Evolutionary conservation across 2,113 vertebrate genomes (phyloP).

Genomic region (Cyrtonyx montezumae): DNA sequence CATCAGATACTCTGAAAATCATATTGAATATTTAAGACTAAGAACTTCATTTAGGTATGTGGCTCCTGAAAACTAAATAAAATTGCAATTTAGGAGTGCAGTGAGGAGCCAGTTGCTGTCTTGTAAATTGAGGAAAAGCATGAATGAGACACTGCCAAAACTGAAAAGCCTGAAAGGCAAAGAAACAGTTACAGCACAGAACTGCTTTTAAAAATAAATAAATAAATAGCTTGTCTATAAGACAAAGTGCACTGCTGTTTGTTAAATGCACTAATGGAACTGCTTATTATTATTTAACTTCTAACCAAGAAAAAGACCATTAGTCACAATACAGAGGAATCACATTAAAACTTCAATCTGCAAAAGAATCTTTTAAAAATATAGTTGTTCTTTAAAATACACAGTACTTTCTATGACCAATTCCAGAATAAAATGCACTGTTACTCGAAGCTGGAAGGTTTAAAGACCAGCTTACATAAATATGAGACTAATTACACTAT

Average conservation of each 20-base stretch:
- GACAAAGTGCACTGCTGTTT: not conserved
- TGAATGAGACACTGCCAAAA: not conserved
- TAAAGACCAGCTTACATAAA: not conserved
- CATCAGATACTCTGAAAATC: not conserved
- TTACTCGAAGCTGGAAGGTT: not conserved
- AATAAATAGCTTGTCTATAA: not conserved
- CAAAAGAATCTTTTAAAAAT: not conserved
- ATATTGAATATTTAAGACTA: not conserved
- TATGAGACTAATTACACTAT: not conserved
- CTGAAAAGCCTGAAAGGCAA: not conserved
- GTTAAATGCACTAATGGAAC: constrained; percentile 1
- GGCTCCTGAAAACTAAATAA: not conserved
- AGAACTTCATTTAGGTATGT: not conserved
- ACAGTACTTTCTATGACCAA: not conserved
- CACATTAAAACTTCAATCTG: not conserved
- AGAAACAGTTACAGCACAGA: not conserved
- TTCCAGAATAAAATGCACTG: not conserved
- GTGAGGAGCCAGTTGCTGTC: not conserved
- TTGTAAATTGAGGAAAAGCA: not conserved
- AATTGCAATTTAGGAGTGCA: not conserved
- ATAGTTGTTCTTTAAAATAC: not conserved
- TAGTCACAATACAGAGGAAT: not conserved
- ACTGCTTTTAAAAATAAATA: not conserved
- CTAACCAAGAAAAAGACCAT: constrained; percentile 1
- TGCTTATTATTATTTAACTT: not conserved